Conservation (phyloP, 1,140 invertebrate species). For the Nixonia krombeini region DNA sequence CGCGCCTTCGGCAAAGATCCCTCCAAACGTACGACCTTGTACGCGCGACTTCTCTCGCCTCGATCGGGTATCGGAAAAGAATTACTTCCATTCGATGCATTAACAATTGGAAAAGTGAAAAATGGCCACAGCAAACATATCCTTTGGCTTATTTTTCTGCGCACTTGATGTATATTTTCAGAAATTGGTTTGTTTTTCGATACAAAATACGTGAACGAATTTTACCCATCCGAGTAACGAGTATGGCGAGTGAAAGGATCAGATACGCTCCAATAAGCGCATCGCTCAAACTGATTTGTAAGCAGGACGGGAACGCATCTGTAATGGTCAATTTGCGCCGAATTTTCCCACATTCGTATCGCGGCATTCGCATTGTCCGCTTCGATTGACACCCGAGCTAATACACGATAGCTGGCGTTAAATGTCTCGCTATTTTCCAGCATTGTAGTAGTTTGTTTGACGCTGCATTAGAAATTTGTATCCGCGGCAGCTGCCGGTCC, state of each 20-base stretch:
- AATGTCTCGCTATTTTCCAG: conserved; percentile 49
- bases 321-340: conserved; percentile 29
- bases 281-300: too few relatives aligned
- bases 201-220: too few relatives aligned
- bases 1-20: conserved; percentile 41
- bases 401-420: conserved; percentile 47
- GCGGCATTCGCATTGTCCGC: conserved; percentile 39
- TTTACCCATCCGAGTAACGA: too few relatives aligned
- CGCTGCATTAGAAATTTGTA: conserved; percentile 64
- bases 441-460: conserved; percentile 61
- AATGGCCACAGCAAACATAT: too few relatives aligned
- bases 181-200: too few relatives aligned
- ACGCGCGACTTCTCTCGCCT: conserved; percentile 29
- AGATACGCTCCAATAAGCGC: too few relatives aligned
- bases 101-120: too few relatives aligned
- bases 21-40: conserved; percentile 40
- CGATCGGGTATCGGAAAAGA: conserved; percentile 26
- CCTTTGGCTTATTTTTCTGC: too few relatives aligned
- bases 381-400: conserved; percentile 45
- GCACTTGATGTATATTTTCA: too few relatives aligned
- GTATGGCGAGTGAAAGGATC: too few relatives aligned
- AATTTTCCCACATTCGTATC: conserved; percentile 29
- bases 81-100: too few relatives aligned
- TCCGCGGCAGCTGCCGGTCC: conserved; percentile 58
- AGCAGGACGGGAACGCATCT: too few relatives aligned